Conservation (phyloP, 2,113 vertebrate genomes). For the Plotosus lineatus region DNA sequence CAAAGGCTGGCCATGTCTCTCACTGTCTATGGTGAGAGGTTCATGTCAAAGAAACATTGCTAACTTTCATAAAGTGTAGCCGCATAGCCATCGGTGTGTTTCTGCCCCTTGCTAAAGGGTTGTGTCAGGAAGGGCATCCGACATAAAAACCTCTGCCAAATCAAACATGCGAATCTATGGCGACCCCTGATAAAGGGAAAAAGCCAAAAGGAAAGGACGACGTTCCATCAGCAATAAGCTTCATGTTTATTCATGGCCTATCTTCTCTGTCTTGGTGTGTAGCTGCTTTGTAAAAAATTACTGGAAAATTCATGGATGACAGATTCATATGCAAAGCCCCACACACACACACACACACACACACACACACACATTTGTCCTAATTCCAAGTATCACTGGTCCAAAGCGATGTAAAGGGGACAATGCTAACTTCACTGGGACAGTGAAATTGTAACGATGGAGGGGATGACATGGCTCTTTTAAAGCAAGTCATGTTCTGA, state of each 20-base stretch:
- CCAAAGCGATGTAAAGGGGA: slow-evolving; percentile 1
- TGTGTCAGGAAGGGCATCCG: too few relatives aligned
- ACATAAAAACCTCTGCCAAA: too few relatives aligned
- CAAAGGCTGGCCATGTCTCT: too few relatives aligned
- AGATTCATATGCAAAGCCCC: not conserved
- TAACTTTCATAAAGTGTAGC: too few relatives aligned
- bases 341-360: too few relatives aligned
- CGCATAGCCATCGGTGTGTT: too few relatives aligned
- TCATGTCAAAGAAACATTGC: too few relatives aligned
- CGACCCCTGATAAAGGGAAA: too few relatives aligned
- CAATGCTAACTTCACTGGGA: slow-evolving; percentile 5
- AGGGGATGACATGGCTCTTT: slow-evolving; percentile 2
- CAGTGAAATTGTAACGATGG: not conserved
- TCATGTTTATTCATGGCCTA: not conserved
- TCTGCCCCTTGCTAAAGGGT: too few relatives aligned
- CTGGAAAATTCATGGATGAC: not conserved
- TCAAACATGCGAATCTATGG: too few relatives aligned
- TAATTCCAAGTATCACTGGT: slow-evolving; percentile 9
- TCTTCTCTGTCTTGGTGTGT: not conserved
- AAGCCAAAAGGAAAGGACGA: slow-evolving; percentile 5
- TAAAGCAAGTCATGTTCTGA: slow-evolving; percentile 28
- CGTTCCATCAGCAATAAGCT: not conserved
- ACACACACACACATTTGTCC: not conserved
- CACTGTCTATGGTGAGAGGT: too few relatives aligned
- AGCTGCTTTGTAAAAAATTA: not conserved